A percentile compares a stretch with the other conserved stretches of the same genome.
phyloP scores from a whole-genome alignment of 2,888 invertebrate species.

The Autographa pulchrina region DNA sequence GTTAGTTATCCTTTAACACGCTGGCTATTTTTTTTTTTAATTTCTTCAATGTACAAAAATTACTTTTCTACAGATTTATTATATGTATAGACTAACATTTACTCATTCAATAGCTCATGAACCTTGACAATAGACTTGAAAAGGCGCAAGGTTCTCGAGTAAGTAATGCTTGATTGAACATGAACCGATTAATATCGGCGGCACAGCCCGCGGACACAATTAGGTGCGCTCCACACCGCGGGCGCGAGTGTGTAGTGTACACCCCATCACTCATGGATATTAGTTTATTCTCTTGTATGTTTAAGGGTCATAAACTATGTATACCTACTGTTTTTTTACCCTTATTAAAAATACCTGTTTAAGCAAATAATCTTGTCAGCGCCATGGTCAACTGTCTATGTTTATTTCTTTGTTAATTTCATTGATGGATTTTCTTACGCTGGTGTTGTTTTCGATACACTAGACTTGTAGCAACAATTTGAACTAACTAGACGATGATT shows the following conservation, averaged over 20 bases:
- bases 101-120: background rate
- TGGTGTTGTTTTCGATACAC: background rate
- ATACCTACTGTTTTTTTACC: too few relatives aligned
- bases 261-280: constrained; percentile 30
- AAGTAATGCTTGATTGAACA: constrained; percentile 37
- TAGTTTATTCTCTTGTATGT: constrained; percentile 33
- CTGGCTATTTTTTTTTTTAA: too few relatives aligned
- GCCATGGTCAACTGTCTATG: background rate
- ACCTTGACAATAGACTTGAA: background rate
- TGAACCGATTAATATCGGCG: constrained; percentile 28
- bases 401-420: too few relatives aligned
- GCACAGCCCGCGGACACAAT: constrained; percentile 33
- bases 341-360: background rate
- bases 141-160: constrained; percentile 6
- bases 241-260: constrained; percentile 2
- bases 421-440: background rate
- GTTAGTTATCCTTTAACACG: too few relatives aligned
- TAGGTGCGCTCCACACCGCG: constrained; percentile 13
- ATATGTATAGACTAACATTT: too few relatives aligned
- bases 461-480: too few relatives aligned
- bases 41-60: too few relatives aligned
- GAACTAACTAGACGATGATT: background rate
- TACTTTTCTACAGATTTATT: too few relatives aligned
- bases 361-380: background rate
- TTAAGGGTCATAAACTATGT: constrained; percentile 19